Percentiles rank a stretch among this genome's conserved stretches.
Conservation (phyloP, 1,140 invertebrate species). For the Leptopilina clavipes region DNA sequence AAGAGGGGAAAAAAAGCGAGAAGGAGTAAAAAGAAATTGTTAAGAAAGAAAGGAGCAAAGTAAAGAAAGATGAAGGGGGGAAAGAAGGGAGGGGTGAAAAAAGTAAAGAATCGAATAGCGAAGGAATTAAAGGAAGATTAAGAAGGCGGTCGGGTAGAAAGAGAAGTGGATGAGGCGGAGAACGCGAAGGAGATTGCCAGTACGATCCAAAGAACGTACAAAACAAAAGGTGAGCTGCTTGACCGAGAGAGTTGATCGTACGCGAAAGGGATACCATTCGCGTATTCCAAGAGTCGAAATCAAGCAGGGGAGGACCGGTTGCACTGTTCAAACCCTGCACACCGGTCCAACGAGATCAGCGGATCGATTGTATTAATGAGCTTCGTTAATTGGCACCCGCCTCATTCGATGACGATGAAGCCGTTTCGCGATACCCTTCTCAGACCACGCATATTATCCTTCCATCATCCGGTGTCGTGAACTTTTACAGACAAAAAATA, state of each 20-base stretch:
- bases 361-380: constrained; percentile 55
- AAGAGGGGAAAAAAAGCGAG: constrained; percentile 37
- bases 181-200: constrained; percentile 36
- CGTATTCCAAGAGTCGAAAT: constrained; percentile 39
- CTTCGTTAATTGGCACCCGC: constrained; percentile 52
- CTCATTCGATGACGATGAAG: constrained; percentile 36
- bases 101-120: constrained; percentile 55
- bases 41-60: constrained; percentile 49
- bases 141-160: constrained; percentile 50
- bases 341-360: constrained; percentile 40
- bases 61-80: constrained; percentile 47
- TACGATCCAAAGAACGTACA: constrained; percentile 34
- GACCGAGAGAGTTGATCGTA: constrained; percentile 12
- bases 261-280: constrained; percentile 21
- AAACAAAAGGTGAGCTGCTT: constrained; percentile 39
- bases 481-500: neutral
- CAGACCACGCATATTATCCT: neutral
- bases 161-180: constrained; percentile 33
- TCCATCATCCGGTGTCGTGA: constrained; percentile 14
- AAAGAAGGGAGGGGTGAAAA: constrained; percentile 32
- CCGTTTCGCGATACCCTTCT: constrained; percentile 37
- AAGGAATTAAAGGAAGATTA: constrained; percentile 63
- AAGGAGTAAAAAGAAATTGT: constrained; percentile 32
- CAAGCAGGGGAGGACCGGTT: constrained; percentile 43
- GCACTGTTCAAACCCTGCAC: constrained; percentile 10